Conservation (phyloP, 2,888 invertebrate species). For the Sinopyrophorus schimmeli region DNA sequence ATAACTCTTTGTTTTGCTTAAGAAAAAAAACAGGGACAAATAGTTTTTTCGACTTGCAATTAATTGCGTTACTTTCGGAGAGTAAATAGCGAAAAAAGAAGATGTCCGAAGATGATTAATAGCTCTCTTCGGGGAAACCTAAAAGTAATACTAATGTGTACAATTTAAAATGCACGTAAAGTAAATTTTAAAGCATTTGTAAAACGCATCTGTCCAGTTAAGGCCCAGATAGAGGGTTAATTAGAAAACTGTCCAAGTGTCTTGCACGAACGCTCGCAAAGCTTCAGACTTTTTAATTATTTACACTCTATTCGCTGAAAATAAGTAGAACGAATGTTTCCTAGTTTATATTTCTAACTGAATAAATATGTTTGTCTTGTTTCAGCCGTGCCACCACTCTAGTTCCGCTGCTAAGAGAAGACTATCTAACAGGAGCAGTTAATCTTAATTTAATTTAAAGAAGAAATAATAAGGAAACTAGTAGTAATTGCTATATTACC, state of each 20-base stretch:
- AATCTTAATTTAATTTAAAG: constrained; percentile 54
- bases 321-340: constrained; percentile 7
- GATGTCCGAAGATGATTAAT: too few relatives aligned
- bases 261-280: constrained; percentile 5
- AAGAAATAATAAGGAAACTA: constrained; percentile 7
- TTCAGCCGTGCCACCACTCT: constrained; percentile 60
- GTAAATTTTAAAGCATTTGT: constrained; percentile 7
- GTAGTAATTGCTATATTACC: constrained; percentile 10
- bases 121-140: too few relatives aligned
- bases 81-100: too few relatives aligned
- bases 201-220: constrained; percentile 9
- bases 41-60: too few relatives aligned
- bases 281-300: constrained; percentile 13
- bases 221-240: constrained; percentile 15
- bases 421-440: constrained; percentile 66
- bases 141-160: too few relatives aligned
- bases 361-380: constrained; percentile 20
- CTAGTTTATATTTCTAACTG: constrained; percentile 1
- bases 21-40: too few relatives aligned
- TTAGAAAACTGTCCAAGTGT: constrained; percentile 15
- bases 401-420: constrained; percentile 68
- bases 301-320: not conserved
- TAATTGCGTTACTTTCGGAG: too few relatives aligned
- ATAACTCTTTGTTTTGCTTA: too few relatives aligned
- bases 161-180: too few relatives aligned